Conservation (phyloP, 2,888 invertebrate genomes). For the Dryobotodes eremita region DNA sequence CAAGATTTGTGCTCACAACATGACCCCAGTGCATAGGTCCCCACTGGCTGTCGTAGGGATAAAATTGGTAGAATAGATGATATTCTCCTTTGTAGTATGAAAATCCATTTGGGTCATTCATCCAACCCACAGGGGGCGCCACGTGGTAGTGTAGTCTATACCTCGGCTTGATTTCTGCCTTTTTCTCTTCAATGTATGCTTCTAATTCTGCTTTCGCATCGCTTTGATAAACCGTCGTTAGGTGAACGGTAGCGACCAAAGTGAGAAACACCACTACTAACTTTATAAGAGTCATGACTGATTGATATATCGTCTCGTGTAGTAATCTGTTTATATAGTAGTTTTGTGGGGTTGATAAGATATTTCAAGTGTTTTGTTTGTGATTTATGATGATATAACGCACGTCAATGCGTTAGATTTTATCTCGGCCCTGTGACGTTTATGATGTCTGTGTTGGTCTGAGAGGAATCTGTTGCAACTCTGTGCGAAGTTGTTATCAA, state of each 20-base stretch:
- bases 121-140: constrained; percentile 88
- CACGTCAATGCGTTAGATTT: constrained; percentile 12
- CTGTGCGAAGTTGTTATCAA: background rate
- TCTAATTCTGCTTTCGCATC: constrained; percentile 71
- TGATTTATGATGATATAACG: constrained; percentile 27
- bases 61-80: constrained; percentile 90
- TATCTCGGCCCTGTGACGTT: constrained; percentile 1
- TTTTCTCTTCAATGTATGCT: constrained; percentile 80
- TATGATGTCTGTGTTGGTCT: background rate
- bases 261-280: constrained; percentile 63
- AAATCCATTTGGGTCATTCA: constrained; percentile 91
- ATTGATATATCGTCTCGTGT: constrained; percentile 35
- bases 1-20: constrained; percentile 84
- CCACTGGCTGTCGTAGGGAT: constrained; percentile 86
- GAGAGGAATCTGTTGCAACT: constrained; percentile 30
- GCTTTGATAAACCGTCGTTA: constrained; percentile 67
- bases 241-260: constrained; percentile 65
- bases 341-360: constrained; percentile 52
- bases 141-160: constrained; percentile 85
- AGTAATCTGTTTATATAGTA: constrained; percentile 53
- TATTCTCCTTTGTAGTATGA: constrained; percentile 87
- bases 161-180: constrained; percentile 79
- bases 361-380: constrained; percentile 62
- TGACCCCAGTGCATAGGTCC: constrained; percentile 91
- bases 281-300: constrained; percentile 50